phyloP scores from a whole-genome alignment of 30 jellyfish, hydroid and myxozoan genomes.

The Hydra vulgaris region DNA sequence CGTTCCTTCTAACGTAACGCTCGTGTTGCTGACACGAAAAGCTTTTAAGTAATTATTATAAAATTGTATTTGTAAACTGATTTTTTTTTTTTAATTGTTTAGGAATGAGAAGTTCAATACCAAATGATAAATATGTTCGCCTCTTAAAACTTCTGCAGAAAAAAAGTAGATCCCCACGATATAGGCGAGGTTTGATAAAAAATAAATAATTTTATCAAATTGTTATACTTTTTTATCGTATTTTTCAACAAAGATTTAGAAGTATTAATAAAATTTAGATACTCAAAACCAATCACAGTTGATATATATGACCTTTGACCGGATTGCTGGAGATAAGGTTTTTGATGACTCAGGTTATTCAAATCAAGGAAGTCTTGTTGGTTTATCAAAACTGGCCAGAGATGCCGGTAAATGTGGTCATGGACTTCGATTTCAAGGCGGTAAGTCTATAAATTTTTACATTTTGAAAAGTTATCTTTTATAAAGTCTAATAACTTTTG shows the following conservation, averaged over 20 bases:
- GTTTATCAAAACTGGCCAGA: conserved; percentile 72
- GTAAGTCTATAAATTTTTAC: conserved; percentile 20
- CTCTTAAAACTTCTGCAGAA: background rate
- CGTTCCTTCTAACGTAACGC: background rate
- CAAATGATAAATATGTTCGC: background rate
- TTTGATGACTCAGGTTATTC: conserved; percentile 78
- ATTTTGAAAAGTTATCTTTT: background rate
- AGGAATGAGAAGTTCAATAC: background rate
- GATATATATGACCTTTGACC: conserved; percentile 74
- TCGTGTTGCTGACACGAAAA: too few species aligned
- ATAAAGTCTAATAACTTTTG: background rate
- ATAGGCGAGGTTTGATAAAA: background rate
- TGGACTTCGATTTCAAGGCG: conserved; percentile 94
- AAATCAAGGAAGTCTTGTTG: conserved; percentile 53
- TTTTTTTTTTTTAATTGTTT: background rate
- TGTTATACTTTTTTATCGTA: background rate
- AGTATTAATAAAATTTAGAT: background rate
- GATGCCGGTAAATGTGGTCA: conserved; percentile 97
- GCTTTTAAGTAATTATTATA: too few species aligned
- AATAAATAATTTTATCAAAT: background rate
- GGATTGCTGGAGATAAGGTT: conserved; percentile 79
- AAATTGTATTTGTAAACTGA: too few species aligned
- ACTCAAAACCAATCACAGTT: conserved; percentile 60
- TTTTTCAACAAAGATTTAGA: background rate
- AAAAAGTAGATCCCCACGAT: background rate